Evolutionary conservation across 2,888 invertebrate genomes (phyloP), one percentile per base, ranked within the genome.

Genomic region (Aphrophora alni): DNA sequence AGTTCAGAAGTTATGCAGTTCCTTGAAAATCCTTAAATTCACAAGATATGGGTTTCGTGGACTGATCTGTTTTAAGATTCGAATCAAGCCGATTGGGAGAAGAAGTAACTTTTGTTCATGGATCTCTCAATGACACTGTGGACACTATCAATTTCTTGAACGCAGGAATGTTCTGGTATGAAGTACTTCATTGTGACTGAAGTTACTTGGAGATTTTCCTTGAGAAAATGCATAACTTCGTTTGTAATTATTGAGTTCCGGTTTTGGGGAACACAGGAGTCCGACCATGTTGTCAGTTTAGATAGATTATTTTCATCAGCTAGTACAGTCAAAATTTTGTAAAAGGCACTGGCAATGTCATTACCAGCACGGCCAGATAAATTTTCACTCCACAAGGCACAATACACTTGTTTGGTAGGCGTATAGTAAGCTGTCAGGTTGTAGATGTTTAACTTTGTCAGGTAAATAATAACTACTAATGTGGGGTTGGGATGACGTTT

Each of bases 391-490:
- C 77, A 81, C 12, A 81, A 26, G 8, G 80, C 77, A 33, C 80
- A 81, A 69, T 81, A 77, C 1, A 77, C 70, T 38, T 74, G 17
- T 38, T 81, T 81, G 2, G 75, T 81, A 24, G n/a, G n/a, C 4
- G 80, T 26, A 21, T 38, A 80, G 27, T 80, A 75, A 8, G 80
- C 80, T 25, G 80, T 80, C 33, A 33, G 33, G 33, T 33, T 80
- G 73, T 80, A 80, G 3, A 73, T 73, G 28, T 59, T 81, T 4
- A 81, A 38, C 38, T 81, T 80, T 68, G 77, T 81, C 10, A 27
- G 24, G 33, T 78, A 77, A 74, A n/a, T n/a, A 33, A 33, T 5
- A 33, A 33, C 33, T 33, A 33, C 33, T 33, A 33, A 33, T 33
- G 33, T 33, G 33, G 33, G 5, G 33, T 33, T 33, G 8, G 33